phyloP scores from a whole-genome alignment of 2,113 vertebrate genomes.

The Xerus inauris region DNA sequence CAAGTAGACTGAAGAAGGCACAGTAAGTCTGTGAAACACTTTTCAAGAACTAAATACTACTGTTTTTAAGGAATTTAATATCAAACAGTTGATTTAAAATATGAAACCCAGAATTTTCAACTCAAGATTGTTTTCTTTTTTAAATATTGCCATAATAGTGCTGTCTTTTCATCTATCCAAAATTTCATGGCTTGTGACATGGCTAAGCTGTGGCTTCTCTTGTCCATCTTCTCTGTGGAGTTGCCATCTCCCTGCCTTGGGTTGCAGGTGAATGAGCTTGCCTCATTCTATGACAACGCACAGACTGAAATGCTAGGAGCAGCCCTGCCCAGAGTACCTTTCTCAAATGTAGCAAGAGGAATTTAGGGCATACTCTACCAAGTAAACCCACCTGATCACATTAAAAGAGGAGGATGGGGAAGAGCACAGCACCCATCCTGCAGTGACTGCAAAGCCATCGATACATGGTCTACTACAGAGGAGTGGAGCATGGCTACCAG shows the following conservation, averaged over 20 bases:
- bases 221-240: neutral
- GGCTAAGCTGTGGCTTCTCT: neutral
- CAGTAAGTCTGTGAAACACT: neutral
- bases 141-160: neutral
- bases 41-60: neutral
- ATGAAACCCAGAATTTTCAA: neutral
- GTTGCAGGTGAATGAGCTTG: neutral
- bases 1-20: neutral
- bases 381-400: neutral
- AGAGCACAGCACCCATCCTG: fast-evolving
- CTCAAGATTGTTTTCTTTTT: neutral
- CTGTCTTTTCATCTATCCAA: neutral
- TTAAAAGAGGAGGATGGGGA: neutral
- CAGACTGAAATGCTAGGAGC: neutral
- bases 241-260: neutral
- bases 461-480: fast-evolving
- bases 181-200: neutral
- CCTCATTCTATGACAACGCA: neutral
- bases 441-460: neutral
- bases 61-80: neutral
- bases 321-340: fast-evolving
- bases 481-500: too few relatives aligned
- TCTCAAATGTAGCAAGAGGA: neutral
- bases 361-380: neutral
- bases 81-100: neutral